Base-by-base conservation (phyloP, 1,140 invertebrate genomes). In the Heliconius eleuchia region DNA sequence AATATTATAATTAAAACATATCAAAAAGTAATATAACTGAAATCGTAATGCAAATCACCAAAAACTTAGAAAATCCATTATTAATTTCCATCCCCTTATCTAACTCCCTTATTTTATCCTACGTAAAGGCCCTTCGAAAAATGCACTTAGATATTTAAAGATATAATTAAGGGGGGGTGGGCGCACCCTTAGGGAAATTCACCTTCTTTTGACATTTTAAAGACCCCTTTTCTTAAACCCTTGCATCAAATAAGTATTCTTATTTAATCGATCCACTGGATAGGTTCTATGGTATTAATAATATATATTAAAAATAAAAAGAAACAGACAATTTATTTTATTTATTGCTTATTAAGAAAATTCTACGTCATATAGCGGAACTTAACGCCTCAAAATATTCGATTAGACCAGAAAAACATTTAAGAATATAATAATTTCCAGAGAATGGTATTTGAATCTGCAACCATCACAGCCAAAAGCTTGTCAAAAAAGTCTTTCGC, bases 181-280 rank as follows among this genome's bases (percentile, higher is more conserved):
- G 80, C 73, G 77, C 87, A 85, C 90, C 91, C 89, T 89, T 86
- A 81, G 86, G 89, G 91, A 90, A 91, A 90, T 87, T 88, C 87
- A 86, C 86, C 90, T 92, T 94, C 91, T 94, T 94, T 92, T 90
- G 90, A 92, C 92, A 89, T 94, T 92, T 93, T 92, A 92, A 92
- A 92, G 88, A 84, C 86, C 89, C 90, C 89, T 89, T 92, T 89
- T 76, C 79, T 80, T 80, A 66, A 66, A 74, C 82, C 79, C 79
- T 78, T 80, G 79, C 77, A 78, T 80, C 76, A 77, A 83, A 79
- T 83, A 77, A 83, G 57, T 55, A 71, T 80, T 74, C 76, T 74
- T 72, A 76, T 81, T 71, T 79, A 74, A n/a, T 79, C 18, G 70
- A 70, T 78, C 55, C 50, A 66, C 76, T 84, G 30, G 83, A 84